These are phyloP conservation scores for Pheosia gnoma DNA, from an alignment of 2,888 invertebrate species.

Conservation along the genomic window DNA sequence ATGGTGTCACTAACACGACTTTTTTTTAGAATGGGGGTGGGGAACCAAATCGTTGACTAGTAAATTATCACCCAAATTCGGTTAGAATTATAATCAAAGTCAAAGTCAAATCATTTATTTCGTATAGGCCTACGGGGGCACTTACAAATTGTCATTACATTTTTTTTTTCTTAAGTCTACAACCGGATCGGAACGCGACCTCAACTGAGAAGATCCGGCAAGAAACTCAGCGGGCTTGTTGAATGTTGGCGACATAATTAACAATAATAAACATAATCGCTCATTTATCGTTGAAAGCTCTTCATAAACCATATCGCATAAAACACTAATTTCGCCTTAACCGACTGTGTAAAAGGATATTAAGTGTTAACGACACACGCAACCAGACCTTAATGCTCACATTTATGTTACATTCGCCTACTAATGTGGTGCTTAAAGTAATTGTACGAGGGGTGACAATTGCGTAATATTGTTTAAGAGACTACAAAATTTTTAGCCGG, in stretches of 20 bases:
- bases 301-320: constrained; percentile 6
- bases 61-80: no score
- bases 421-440: constrained; percentile 33
- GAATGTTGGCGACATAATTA: not conserved
- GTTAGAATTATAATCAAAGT: no score
- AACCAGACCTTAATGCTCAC: constrained; percentile 31
- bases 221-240: no score
- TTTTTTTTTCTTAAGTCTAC: no score
- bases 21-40: no score
- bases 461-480: constrained; percentile 34
- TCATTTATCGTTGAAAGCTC: not conserved
- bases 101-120: no score
- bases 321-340: not conserved
- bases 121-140: no score
- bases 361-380: constrained; percentile 8
- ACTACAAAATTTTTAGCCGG: constrained; percentile 15
- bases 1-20: no score
- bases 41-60: no score
- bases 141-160: no score
- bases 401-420: constrained; percentile 24
- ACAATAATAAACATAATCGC: not conserved
- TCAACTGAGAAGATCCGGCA: no score
- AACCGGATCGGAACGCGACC: no score
- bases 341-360: constrained; percentile 6
- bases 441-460: constrained; percentile 19